Evolutionary conservation across 1,140 invertebrate genomes (phyloP), one percentile per base, ranked within the genome.

Genomic region (Pseudoatta argentina): DNA sequence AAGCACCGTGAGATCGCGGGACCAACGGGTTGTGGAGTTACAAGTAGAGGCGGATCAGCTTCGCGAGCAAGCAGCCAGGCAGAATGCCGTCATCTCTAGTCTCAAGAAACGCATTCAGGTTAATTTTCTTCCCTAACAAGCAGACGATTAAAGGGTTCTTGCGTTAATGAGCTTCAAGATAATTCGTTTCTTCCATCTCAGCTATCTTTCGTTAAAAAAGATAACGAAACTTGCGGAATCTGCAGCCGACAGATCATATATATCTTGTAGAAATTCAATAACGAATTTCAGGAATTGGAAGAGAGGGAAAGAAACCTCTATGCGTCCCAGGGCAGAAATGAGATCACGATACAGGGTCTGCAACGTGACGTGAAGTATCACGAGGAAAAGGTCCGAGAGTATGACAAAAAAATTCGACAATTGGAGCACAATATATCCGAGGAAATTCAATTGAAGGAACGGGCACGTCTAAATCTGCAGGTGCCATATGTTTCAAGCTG

Each of bases 61-160:
- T 2, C 96, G 97, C 48, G 97, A 98, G 87, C 97, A 98, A 94
- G 96, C 97, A 55, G 97, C 97, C 0, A 94, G 98, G 55, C 97
- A 98, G 93, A 97, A 97, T 91, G 97, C 97, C 0, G 96, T 98
- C 48, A 97, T 98, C 85, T 96, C 96, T 8, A 98, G 97, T 0
- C 95, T 98, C 24, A 97, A 97, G 91, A 97, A 97, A 93, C 96
- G 97, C 87, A 96, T 98, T 63, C 97, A 97, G 93, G 96, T 96
- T 55, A 55, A 61, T 72, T 64, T 53, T 12, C 27, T 12, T 48
- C 6, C 18, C 18, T 59, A 83, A 75, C 34, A 75, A 75, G 57
- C 39, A 57, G 1, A 59, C 55, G 39, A 73, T 73, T 75, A 63
- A 69, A 57, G 64, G 16, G n/a, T 3, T 21, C 10, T 21, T 34